These are phyloP conservation scores for Deroplatys truncata DNA, from an alignment of 2,888 invertebrate genomes.

Conservation along the genomic window DNA sequence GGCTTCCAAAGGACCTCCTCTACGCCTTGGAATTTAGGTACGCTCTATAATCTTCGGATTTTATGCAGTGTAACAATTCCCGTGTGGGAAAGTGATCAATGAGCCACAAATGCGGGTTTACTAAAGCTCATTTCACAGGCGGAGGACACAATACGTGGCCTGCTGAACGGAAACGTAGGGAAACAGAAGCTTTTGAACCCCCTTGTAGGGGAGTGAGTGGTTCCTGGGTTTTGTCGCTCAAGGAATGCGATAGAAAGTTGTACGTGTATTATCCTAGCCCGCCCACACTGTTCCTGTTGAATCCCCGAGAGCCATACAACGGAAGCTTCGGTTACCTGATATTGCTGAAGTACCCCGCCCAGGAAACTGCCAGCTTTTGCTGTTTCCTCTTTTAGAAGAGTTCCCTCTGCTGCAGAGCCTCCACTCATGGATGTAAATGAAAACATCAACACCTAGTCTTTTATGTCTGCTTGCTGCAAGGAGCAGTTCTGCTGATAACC, in stretches of 20 bases:
- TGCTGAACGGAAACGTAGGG: background rate
- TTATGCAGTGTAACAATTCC: background rate
- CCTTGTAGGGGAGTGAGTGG: background rate
- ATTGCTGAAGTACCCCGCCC: background rate
- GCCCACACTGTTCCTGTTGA: background rate
- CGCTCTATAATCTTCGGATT: background rate
- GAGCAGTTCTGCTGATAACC: no score
- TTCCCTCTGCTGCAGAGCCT: no score
- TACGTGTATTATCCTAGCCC: background rate
- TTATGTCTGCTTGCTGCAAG: no score
- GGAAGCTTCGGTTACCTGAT: background rate
- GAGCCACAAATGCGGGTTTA: background rate
- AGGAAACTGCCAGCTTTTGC: background rate
- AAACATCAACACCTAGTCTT: no score
- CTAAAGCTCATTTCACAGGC: background rate
- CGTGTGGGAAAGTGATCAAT: background rate
- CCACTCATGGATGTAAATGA: no score
- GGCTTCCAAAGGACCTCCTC: background rate
- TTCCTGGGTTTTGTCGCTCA: background rate
- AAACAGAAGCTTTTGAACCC: no score
- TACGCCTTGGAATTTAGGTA: no score
- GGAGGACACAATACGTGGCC: background rate
- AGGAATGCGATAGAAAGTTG: background rate
- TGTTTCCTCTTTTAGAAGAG: background rate
- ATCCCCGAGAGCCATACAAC: no score